Evolutionary conservation across 2,113 vertebrate species (phyloP).

Genomic region (Channa maculata): DNA sequence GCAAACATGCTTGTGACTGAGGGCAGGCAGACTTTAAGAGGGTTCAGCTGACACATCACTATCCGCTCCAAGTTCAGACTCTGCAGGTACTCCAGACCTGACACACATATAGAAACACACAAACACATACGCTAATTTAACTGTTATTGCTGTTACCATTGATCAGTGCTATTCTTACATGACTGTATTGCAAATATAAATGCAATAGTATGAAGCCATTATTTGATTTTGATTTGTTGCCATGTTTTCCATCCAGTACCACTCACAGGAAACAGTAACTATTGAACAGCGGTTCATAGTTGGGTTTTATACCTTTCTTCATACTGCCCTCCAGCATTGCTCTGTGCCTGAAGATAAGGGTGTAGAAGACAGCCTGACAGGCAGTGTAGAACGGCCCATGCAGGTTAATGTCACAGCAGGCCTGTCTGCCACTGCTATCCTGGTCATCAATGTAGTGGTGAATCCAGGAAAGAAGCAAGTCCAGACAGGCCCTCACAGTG

Average conservation of each 20-base stretch:
- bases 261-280: not conserved
- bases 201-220: not conserved
- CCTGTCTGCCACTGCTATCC: constrained; percentile 83
- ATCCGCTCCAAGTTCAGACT: constrained; percentile 94
- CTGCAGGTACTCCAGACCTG: constrained; percentile 93
- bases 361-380: constrained; percentile 95
- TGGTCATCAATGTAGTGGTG: constrained; percentile 93
- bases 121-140: not conserved
- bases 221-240: not conserved
- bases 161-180: no score
- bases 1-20: constrained; percentile 94
- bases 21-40: constrained; percentile 94
- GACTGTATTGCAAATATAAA: not conserved
- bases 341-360: constrained; percentile 90
- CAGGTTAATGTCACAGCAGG: constrained; percentile 91
- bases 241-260: not conserved
- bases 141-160: no score
- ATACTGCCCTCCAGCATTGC: constrained; percentile 90
- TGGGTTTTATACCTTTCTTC: constrained; percentile 86
- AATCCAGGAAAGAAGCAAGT: constrained; percentile 92
- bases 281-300: not conserved
- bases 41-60: constrained; percentile 96
- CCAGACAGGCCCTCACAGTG: constrained; percentile 93
- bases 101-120: not conserved
- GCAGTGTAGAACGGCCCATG: constrained; percentile 93